These are phyloP conservation scores for Tribolium madens DNA, from an alignment of 1,140 invertebrate genomes.

Conservation along the genomic window DNA sequence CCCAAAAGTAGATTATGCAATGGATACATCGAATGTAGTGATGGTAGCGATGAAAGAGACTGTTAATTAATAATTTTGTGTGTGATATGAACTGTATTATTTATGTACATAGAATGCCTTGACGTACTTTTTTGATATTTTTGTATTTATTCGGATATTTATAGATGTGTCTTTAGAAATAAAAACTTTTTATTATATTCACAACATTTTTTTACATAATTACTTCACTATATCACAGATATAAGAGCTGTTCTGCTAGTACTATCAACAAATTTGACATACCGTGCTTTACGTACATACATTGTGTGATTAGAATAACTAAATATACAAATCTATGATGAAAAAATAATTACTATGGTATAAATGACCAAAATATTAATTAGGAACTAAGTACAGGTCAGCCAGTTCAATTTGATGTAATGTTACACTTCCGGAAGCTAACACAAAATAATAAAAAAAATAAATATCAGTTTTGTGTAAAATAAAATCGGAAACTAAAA, in stretches of 20 bases:
- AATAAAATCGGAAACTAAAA: too few species aligned
- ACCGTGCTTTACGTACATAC: constrained; percentile 4
- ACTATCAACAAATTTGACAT: constrained; percentile 1
- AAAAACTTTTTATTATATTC: constrained; percentile 17
- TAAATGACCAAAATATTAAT: not conserved
- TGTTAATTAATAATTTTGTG: constrained; percentile 60
- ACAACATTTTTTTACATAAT: constrained; percentile 30
- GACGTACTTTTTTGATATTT: constrained; percentile 24
- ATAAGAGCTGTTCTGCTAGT: constrained; percentile 6
- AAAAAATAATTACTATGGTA: not conserved
- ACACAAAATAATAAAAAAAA: not conserved
- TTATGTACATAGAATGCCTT: constrained; percentile 22
- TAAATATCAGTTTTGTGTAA: too few species aligned
- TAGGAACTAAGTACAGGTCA: constrained; percentile 36
- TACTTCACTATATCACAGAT: constrained; percentile 43
- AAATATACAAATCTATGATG: not conserved
- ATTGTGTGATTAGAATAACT: not conserved
- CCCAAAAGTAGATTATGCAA: constrained; percentile 79
- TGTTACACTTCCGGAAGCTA: not conserved
- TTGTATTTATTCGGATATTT: constrained; percentile 19
- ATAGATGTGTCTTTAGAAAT: not conserved
- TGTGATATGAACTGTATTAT: constrained; percentile 37
- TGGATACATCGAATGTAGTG: constrained; percentile 80
- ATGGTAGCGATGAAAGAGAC: constrained; percentile 78
- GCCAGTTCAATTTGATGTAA: constrained; percentile 1